Base-by-base conservation (phyloP, 2,888 invertebrate genomes). In the Bombyx huttoni region DNA sequence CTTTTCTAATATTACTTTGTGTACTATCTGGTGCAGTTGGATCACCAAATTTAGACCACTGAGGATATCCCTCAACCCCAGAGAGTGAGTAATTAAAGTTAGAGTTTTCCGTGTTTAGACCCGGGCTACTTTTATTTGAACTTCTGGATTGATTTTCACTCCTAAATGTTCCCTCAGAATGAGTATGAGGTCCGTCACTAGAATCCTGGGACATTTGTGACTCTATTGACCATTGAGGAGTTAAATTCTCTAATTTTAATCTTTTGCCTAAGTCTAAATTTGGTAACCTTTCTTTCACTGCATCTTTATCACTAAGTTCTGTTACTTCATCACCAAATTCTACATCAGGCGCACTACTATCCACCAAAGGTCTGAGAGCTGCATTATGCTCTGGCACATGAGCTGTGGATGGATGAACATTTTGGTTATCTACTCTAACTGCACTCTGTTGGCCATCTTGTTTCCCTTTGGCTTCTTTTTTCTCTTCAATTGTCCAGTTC, bases 191-290 rank as follows among this genome's bases (percentile, higher is more conserved):
- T 40, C 91, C 90, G 62, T 92, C 92, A 56, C 91, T 91, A 2
- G 91, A 92, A 62, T 91, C 91, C 67, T 91, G 91, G 9, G 91
- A 91, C 76, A 91, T 89, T 69, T 92, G 91, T 45, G 91, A 91
- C 67, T 92, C 92, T 52, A 90, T 90, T 7, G 92, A 92, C 92
- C 91, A 92, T 61, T 92, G 91, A 2, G 91, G 91, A 14, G 91
- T 81, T 60, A 84, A 67, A 67, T 81, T 81, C 48, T 84, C 80
- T 64, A 83, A 66, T 61, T 86, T 78, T 54, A 81, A 75, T 47
- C 84, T 73, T 57, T 83, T 89, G 45, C 83, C 87, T 49, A 82
- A 58, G 47, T 79, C 88, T 63, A 89, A 73, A 64, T 83, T 89
- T 52, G 82, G 89, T 61, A 84, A 75, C 55, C 68, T 76, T 56